phyloP scores from a whole-genome alignment of 1,140 invertebrate genomes.

The Thereuonema tuberculata region DNA sequence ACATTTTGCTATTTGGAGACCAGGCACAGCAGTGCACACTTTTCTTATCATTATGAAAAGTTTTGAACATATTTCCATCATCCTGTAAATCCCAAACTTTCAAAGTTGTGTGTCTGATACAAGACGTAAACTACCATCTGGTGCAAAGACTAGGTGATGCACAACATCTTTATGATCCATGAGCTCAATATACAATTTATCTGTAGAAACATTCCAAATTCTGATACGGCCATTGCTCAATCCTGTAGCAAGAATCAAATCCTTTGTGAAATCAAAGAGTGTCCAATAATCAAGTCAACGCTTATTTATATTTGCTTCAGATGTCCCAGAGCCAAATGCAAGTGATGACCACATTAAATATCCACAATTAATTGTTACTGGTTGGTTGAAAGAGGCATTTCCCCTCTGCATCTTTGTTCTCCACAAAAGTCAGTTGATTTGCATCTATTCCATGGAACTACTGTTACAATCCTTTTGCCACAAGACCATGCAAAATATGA shows the following conservation, averaged over 20 bases:
- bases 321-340: constrained; percentile 36
- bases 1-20: constrained; percentile 35
- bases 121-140: constrained; percentile 36
- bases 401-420: constrained; percentile 17
- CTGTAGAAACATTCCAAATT: constrained; percentile 37
- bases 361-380: constrained; percentile 33
- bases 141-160: constrained; percentile 36
- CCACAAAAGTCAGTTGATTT: too few species aligned
- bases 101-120: constrained; percentile 37
- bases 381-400: constrained; percentile 18
- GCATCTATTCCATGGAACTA: too few species aligned
- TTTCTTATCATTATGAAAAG: constrained; percentile 30
- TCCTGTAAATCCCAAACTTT: constrained; percentile 44
- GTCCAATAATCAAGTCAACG: constrained; percentile 23
- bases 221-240: constrained; percentile 38
- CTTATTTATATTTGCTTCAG: not conserved
- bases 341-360: constrained; percentile 36
- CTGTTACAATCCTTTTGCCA: too few species aligned
- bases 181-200: constrained; percentile 35
- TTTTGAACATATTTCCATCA: constrained; percentile 44
- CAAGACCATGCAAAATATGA: too few species aligned
- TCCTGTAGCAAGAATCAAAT: constrained; percentile 38
- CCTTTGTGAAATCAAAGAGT: constrained; percentile 27
- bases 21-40: constrained; percentile 35
- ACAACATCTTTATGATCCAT: constrained; percentile 38